Evolutionary conservation across 2,888 invertebrate genomes (phyloP).

Genomic region (Pegoplata infirma): DNA sequence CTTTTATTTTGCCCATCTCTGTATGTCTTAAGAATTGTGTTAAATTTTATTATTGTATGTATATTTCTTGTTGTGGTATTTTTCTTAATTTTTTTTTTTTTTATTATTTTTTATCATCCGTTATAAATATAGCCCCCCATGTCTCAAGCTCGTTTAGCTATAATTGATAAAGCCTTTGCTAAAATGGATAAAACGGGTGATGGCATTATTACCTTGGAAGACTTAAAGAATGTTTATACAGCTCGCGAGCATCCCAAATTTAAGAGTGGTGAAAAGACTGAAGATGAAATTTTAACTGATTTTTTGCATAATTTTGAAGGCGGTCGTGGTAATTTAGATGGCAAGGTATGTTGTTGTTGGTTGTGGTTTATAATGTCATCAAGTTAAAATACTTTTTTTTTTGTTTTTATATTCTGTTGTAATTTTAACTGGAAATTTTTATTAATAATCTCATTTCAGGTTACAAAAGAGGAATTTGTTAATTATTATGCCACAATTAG

Average conservation of each 20-base stretch:
- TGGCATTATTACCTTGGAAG: slow-evolving; percentile 87
- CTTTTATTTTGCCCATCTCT: no score
- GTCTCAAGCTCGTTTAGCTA: slow-evolving; percentile 84
- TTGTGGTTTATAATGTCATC: neutral
- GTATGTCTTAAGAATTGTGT: no score
- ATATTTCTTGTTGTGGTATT: no score
- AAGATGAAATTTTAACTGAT: slow-evolving; percentile 88
- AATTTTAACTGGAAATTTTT: neutral
- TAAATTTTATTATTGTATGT: no score
- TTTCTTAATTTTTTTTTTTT: no score
- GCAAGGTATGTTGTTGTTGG: slow-evolving; percentile 80
- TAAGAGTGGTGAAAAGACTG: slow-evolving; percentile 92
- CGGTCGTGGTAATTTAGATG: slow-evolving; percentile 83
- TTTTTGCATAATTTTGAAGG: slow-evolving; percentile 93
- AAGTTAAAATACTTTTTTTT: neutral
- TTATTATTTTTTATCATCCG: no score
- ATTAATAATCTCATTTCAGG: slow-evolving; percentile 80
- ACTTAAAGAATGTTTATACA: slow-evolving; percentile 88
- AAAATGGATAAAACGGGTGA: slow-evolving; percentile 93
- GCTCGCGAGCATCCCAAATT: slow-evolving; percentile 90
- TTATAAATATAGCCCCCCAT: slow-evolving; percentile 95
- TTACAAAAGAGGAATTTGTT: slow-evolving; percentile 94
- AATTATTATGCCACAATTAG: slow-evolving; percentile 97
- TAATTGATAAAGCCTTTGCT: slow-evolving; percentile 90
- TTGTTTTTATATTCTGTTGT: neutral